A percentile compares a stretch with the other conserved stretches of the same genome.
Conservation (phyloP, 2,888 invertebrate species). For the Sthenelais limicola region DNA sequence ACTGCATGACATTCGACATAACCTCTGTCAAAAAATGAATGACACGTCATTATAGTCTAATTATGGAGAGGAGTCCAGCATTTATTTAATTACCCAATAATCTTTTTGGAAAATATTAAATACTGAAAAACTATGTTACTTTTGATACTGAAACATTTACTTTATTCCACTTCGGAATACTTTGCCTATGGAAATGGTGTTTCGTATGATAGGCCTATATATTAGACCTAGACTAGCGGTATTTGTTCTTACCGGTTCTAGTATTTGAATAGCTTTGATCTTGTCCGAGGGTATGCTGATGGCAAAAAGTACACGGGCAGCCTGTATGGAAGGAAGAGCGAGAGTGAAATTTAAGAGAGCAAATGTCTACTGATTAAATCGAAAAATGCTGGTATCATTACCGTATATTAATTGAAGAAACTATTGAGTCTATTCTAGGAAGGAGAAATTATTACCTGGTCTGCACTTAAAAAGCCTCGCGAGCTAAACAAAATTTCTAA, state of each 20-base stretch:
- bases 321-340: constrained; percentile 56
- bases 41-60: too few species aligned
- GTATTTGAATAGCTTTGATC: constrained; percentile 65
- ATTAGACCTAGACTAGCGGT: not conserved
- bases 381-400: too few species aligned
- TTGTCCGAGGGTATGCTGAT: constrained; percentile 68
- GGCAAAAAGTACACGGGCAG: constrained; percentile 63
- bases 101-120: too few species aligned
- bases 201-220: not conserved
- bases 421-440: not conserved
- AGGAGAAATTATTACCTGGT: constrained; percentile 58
- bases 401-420: not conserved
- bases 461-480: constrained; percentile 65
- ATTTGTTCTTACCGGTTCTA: constrained; percentile 67
- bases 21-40: constrained; percentile 63
- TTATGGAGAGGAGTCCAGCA: too few species aligned
- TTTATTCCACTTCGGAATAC: not conserved
- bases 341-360: not conserved
- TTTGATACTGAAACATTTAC: not conserved
- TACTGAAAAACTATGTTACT: not conserved
- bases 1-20: constrained; percentile 69
- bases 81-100: too few species aligned
- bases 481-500: constrained; percentile 67
- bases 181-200: too few species aligned
- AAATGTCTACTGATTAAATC: not conserved